Evolutionary conservation across 2,113 vertebrate genomes (phyloP).

Genomic region (Dasyornis broadbenti): DNA sequence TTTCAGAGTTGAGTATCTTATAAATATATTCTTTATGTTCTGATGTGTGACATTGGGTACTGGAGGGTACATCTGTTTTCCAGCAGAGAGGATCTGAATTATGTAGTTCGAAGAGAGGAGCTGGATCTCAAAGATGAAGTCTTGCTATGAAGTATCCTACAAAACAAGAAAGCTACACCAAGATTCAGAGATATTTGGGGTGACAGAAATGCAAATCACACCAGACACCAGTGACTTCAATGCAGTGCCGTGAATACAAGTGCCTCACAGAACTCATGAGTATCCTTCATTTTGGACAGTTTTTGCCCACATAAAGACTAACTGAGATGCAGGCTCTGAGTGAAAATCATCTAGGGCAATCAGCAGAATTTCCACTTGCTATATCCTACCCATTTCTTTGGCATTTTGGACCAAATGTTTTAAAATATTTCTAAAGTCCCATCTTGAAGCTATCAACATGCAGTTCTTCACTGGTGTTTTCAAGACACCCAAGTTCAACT

Average conservation of each 20-base stretch:
- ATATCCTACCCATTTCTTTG: neutral
- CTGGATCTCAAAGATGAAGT: neutral
- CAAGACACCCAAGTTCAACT: neutral
- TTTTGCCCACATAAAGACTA: neutral
- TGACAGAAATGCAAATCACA: neutral
- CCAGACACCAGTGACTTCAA: neutral
- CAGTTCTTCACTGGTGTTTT: neutral
- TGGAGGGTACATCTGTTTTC: neutral
- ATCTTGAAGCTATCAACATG: neutral
- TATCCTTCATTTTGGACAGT: neutral
- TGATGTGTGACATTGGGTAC: neutral
- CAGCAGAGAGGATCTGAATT: neutral
- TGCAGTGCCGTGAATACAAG: rapidly evolving
- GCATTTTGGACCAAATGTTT: neutral
- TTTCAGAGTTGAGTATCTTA: slow-evolving; percentile 3
- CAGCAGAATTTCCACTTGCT: neutral
- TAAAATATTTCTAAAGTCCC: neutral
- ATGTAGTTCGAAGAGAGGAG: neutral
- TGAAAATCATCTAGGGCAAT: neutral
- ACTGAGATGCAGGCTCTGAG: neutral
- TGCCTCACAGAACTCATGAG: neutral
- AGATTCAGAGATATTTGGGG: neutral
- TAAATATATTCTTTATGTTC: slow-evolving; percentile 13
- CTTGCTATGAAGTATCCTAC: neutral
- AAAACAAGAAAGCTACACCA: neutral